These are phyloP conservation scores for Tipula lateralis DNA, from an alignment of 2,888 invertebrate species.

Conservation along the genomic window DNA sequence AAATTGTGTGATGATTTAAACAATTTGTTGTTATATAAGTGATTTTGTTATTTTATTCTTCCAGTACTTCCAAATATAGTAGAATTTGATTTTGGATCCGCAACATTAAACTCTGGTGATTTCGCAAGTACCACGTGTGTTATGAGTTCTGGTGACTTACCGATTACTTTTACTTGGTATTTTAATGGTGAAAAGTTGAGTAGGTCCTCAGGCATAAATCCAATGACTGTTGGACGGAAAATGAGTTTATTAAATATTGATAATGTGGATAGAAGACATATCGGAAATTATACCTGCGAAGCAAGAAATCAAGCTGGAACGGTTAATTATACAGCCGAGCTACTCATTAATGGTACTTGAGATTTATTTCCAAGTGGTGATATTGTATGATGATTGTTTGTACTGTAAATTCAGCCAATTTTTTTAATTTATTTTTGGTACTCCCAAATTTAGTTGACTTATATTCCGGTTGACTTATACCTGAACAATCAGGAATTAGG, in stretches of 20 bases:
- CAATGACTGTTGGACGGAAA: slow-evolving; percentile 38
- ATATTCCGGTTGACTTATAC: slow-evolving; percentile 54
- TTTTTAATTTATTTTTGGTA: slow-evolving; percentile 39
- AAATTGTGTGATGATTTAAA: background rate
- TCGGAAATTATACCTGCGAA: slow-evolving; percentile 70
- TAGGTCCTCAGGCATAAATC: slow-evolving; percentile 31
- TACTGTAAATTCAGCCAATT: slow-evolving; percentile 37
- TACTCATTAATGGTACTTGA: slow-evolving; percentile 67
- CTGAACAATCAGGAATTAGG: slow-evolving; percentile 56
- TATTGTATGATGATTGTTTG: background rate
- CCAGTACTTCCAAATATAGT: slow-evolving; percentile 51
- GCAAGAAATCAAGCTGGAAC: slow-evolving; percentile 69
- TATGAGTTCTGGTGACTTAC: slow-evolving; percentile 53
- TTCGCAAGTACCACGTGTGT: slow-evolving; percentile 50
- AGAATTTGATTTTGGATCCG: slow-evolving; percentile 71
- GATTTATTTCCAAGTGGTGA: slow-evolving; percentile 25
- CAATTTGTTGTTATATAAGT: slow-evolving; percentile 50
- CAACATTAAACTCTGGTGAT: slow-evolving; percentile 42
- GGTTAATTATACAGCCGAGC: slow-evolving; percentile 62
- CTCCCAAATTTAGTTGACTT: slow-evolving; percentile 51
- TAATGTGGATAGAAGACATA: slow-evolving; percentile 63
- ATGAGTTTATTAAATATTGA: slow-evolving; percentile 61
- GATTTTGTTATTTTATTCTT: slow-evolving; percentile 28
- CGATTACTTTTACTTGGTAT: slow-evolving; percentile 55
- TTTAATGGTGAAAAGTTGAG: slow-evolving; percentile 51